phyloP scores from a whole-genome alignment of 2,888 invertebrate species.

The Celastrina argiolus region DNA sequence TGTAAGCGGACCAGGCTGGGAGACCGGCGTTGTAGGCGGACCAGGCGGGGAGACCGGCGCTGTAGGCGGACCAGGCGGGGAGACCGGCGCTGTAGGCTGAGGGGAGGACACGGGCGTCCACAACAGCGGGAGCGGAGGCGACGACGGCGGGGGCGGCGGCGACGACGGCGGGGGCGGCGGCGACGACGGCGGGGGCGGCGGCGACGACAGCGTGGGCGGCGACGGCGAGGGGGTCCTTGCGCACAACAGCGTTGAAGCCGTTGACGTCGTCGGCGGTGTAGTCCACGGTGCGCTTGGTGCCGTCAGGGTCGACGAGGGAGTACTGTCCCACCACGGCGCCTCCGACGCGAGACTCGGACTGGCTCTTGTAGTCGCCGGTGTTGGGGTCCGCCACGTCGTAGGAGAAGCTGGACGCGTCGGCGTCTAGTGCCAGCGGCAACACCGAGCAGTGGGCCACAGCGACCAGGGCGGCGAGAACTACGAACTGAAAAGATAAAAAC shows the following conservation, averaged over 20 bases:
- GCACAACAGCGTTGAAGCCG: constrained; percentile 77
- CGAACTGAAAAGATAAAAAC: constrained; percentile 50
- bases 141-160: constrained; percentile 31
- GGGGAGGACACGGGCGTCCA: constrained; percentile 31
- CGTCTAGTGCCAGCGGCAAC: constrained; percentile 61
- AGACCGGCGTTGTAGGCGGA: not conserved
- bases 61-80: constrained; percentile 28
- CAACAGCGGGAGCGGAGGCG: constrained; percentile 26
- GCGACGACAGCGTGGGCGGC: constrained; percentile 35
- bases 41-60: not conserved
- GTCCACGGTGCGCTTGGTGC: constrained; percentile 74
- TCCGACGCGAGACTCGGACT: constrained; percentile 69
- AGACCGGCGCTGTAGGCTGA: constrained; percentile 32
- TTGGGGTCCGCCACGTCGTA: constrained; percentile 75
- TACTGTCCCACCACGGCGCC: constrained; percentile 73
- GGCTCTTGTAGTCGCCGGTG: constrained; percentile 77
- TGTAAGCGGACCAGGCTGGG: not conserved
- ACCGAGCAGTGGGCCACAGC: constrained; percentile 64
- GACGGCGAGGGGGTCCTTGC: constrained; percentile 60
- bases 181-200: constrained; percentile 34
- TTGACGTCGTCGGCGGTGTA: constrained; percentile 71
- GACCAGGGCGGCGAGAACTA: constrained; percentile 65
- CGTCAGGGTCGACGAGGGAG: constrained; percentile 73
- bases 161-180: constrained; percentile 33
- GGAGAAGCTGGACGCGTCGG: constrained; percentile 62